Percentiles rank a stretch among this genome's conserved stretches.
Evolutionary conservation across 1,140 invertebrate genomes (phyloP).

Genomic region (Panagrolaimus sp.): DNA sequence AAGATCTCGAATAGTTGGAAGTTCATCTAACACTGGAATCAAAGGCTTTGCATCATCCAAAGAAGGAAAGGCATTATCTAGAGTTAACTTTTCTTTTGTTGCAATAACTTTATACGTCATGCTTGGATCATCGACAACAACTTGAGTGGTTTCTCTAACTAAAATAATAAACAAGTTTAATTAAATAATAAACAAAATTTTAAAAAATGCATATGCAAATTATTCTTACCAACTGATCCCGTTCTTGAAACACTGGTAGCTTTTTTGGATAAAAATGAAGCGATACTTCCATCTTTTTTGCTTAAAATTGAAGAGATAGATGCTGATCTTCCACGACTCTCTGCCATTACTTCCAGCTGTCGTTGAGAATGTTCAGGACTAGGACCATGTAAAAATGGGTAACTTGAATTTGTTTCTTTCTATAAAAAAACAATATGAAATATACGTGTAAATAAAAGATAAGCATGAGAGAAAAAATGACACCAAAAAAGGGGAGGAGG

Average conservation of each 20-base stretch:
- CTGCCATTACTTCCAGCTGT: too few relatives aligned
- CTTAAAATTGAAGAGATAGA: neutral
- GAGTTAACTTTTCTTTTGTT: neutral
- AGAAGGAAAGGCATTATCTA: neutral
- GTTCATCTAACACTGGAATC: neutral
- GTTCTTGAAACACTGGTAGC: neutral
- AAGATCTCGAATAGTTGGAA: neutral
- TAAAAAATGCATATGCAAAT: neutral
- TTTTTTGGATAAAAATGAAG: neutral
- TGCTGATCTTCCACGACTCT: neutral
- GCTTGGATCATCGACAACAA: neutral
- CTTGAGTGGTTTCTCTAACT: neutral
- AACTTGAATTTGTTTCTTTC: neutral
- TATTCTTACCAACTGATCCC: neutral
- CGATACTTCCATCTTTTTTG: neutral
- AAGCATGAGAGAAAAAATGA: neutral
- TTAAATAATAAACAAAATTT: neutral
- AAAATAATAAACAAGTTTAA: neutral
- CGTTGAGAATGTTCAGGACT: neutral
- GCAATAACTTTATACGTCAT: conserved; percentile 10
- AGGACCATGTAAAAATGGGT: neutral
- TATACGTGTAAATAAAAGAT: neutral
- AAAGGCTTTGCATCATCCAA: neutral
- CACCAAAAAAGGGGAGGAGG: neutral
- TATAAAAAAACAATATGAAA: neutral